These are phyloP conservation scores for Diplosoma virens DNA, from an alignment of 23 tunicate species.

Conservation along the genomic window DNA sequence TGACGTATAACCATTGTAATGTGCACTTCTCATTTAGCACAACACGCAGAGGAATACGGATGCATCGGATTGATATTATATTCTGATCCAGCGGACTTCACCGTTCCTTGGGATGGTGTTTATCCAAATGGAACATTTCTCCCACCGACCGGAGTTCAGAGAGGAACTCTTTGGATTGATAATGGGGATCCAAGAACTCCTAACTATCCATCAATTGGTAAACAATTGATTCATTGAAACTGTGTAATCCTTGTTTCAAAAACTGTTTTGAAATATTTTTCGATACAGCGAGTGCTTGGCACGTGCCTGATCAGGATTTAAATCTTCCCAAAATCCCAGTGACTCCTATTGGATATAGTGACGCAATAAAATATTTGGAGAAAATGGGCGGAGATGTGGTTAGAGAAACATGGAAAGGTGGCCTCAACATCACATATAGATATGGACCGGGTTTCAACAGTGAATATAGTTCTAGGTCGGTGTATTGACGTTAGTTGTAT, in stretches of 20 bases:
- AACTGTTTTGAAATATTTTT: too few species aligned
- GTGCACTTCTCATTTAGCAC: too few species aligned
- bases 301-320: constrained; percentile 28
- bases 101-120: constrained; percentile 62
- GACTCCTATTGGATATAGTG: constrained; percentile 68
- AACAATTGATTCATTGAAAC: too few species aligned
- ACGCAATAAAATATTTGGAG: constrained; percentile 46
- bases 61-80: constrained; percentile 62
- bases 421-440: constrained; percentile 70
- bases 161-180: constrained; percentile 44
- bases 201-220: constrained; percentile 68
- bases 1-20: too few species aligned
- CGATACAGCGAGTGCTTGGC: constrained; percentile 45
- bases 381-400: constrained; percentile 48
- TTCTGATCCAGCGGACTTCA: constrained; percentile 70
- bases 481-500: too few species aligned
- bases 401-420: constrained; percentile 47
- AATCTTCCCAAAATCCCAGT: constrained; percentile 69
- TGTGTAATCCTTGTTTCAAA: too few species aligned
- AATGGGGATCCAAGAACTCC: constrained; percentile 71
- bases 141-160: constrained; percentile 62
- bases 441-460: constrained; percentile 62
- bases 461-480: background rate
- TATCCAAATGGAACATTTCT: constrained; percentile 64
- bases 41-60: constrained; percentile 61